Percentiles rank a stretch among this genome's conserved stretches.
phyloP scores from a whole-genome alignment of 2,888 invertebrate species.

The Tenthredo amoena region DNA sequence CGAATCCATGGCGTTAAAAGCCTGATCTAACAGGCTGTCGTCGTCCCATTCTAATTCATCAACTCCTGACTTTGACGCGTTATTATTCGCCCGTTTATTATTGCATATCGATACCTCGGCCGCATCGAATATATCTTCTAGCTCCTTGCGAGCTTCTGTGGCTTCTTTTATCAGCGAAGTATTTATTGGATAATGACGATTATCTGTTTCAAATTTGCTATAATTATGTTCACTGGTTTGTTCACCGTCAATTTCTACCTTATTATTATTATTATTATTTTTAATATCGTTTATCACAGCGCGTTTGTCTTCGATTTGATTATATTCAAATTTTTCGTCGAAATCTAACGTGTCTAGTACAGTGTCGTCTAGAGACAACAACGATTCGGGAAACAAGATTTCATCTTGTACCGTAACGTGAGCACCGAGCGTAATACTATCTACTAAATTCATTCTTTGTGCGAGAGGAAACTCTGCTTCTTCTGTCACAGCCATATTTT shows the following conservation, averaged over 20 bases:
- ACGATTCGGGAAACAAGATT: slow-evolving; percentile 21
- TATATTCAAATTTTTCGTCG: slow-evolving; percentile 13
- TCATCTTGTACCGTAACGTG: neutral
- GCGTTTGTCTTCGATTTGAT: neutral
- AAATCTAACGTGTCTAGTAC: slow-evolving; percentile 15
- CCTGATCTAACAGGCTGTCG: slow-evolving; percentile 32
- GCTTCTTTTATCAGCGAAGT: neutral
- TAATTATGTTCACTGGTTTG: slow-evolving; percentile 24
- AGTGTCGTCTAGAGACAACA: slow-evolving; percentile 32
- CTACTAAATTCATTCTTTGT: neutral
- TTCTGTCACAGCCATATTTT: slow-evolving; percentile 17
- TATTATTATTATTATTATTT: neutral
- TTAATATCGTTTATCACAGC: neutral
- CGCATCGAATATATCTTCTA: neutral
- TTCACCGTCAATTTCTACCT: neutral
- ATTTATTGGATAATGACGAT: neutral
- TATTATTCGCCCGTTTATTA: neutral
- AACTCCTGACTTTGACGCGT: neutral
- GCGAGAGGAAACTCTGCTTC: slow-evolving; percentile 14
- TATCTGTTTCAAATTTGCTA: neutral
- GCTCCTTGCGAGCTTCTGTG: neutral
- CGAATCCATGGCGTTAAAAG: neutral
- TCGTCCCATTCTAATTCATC: slow-evolving; percentile 26
- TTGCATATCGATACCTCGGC: neutral
- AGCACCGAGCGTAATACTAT: slow-evolving; percentile 1